Base-by-base conservation (phyloP, 53 echinoderm and acorn worm species). In the Mesocentrotus franciscanus region DNA sequence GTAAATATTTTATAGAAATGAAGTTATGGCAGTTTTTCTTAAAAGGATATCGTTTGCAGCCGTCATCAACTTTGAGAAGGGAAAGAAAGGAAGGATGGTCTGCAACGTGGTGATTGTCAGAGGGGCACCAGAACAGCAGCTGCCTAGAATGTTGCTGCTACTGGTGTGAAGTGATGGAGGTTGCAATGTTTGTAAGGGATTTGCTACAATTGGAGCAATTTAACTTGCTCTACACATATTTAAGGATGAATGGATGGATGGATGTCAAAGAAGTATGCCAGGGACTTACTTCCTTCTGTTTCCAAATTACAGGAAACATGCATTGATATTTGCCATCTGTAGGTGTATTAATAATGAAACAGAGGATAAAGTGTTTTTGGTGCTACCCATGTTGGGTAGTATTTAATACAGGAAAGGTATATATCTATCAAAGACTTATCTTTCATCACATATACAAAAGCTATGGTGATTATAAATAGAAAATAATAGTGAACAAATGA, bases 391-490 rank as follows among this genome's bases (percentile, higher is more conserved):
- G 58, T 59, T 87, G 57, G 87, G 87, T 87, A 10, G 58, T 87
- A 30, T 30, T 6, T 17, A 36, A 87, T 12, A 58, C 87, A 87
- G n/a, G n/a, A 87, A 58, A 81, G 81, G 58, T 13, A 58, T 87
- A 87, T 87, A 87, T 87, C 56, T 87, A 87, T 87, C 87, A 87
- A 87, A 87, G 87, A 87, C 39, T 87, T 87, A 87, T 87, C 87
- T 87, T 87, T 87, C 87, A 56, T 87, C 87, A 87, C 87, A 87
- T n/a, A 87, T 87, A 87, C 87, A 57, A 87, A 9, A 57, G 29
- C 58, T 87, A 87, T 87, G 87, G 59, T 87, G 87, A 87, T 87
- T 87, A 87, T 87, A 87, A 87, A 87, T 87, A 87, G 59, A 59
- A 59, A 87, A 87, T 27, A 6, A 29, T 58, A 35, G 13, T 9